Evolutionary conservation across 2,888 invertebrate genomes (phyloP).

Genomic region (Hylaea fasciaria): DNA sequence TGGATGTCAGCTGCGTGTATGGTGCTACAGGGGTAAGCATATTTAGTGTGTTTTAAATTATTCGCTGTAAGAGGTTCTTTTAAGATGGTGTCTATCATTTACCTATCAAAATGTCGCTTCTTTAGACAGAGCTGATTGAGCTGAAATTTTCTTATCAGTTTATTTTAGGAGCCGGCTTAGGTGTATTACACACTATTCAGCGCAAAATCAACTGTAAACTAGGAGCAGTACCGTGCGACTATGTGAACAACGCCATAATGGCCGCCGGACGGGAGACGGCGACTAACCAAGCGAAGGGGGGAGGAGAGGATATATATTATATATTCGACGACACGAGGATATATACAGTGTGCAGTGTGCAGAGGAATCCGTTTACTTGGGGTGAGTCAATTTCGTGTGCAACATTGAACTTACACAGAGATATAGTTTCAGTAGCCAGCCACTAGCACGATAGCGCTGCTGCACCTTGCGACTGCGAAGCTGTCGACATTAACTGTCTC

Average conservation of each 20-base stretch:
- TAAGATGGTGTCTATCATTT: too few species aligned
- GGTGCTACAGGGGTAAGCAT: constrained; percentile 90
- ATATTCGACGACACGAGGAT: constrained; percentile 18
- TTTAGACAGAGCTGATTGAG: too few species aligned
- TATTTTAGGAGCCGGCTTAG: not conserved
- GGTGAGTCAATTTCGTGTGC: constrained; percentile 4
- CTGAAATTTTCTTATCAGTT: too few species aligned
- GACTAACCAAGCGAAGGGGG: constrained; percentile 5
- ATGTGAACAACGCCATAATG: constrained; percentile 27
- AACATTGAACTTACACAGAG: too few species aligned
- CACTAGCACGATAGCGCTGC: too few species aligned
- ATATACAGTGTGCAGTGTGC: constrained; percentile 23
- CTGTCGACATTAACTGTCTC: too few species aligned
- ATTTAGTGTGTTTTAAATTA: too few species aligned
- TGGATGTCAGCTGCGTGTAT: constrained; percentile 88
- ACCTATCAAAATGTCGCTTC: too few species aligned
- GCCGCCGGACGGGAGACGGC: constrained; percentile 20
- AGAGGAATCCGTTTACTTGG: constrained; percentile 12
- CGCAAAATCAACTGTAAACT: not conserved
- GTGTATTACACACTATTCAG: constrained; percentile 7
- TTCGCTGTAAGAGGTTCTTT: too few species aligned
- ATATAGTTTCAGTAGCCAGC: too few species aligned
- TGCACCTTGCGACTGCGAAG: too few species aligned
- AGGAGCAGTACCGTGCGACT: constrained; percentile 23
- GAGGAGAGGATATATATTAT: too few species aligned